Evolutionary conservation across 1,140 invertebrate species (phyloP).

Genomic region (Mesaphorura yosii): DNA sequence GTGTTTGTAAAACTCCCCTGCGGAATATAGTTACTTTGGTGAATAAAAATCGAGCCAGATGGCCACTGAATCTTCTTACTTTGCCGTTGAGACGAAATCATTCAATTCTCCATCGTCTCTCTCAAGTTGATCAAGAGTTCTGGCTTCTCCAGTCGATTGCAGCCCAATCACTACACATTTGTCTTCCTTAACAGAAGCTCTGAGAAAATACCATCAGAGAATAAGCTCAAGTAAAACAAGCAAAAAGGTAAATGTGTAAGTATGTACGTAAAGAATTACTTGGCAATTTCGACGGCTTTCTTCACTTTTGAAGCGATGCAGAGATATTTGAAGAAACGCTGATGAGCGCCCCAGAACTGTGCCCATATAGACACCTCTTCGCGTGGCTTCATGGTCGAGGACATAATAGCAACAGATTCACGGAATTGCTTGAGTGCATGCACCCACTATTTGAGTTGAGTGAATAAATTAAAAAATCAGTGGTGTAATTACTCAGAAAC

Average conservation of each 20-base stretch:
- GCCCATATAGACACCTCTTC: conserved; percentile 93
- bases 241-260: too few relatives aligned
- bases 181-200: conserved; percentile 87
- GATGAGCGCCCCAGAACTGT: conserved; percentile 99
- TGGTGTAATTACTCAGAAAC: conserved; percentile 1
- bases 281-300: conserved; percentile 65
- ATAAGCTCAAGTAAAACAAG: too few relatives aligned
- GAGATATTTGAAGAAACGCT: conserved; percentile 98
- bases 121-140: conserved; percentile 91
- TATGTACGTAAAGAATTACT: conserved; percentile 29
- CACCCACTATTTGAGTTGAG: too few relatives aligned
- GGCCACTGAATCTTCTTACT: conserved; percentile 48
- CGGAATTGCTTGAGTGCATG: conserved; percentile 89
- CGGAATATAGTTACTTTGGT: too few relatives aligned
- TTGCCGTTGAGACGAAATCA: conserved; percentile 98
- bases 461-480: conserved; percentile 15
- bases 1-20: conserved; percentile 80
- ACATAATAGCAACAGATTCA: conserved; percentile 83
- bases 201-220: too few relatives aligned
- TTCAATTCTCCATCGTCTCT: conserved; percentile 90
- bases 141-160: conserved; percentile 95
- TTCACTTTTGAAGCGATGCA: conserved; percentile 96
- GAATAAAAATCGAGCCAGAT: too few relatives aligned
- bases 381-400: conserved; percentile 78
- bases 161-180: conserved; percentile 99